Base-by-base conservation (phyloP, 2,113 vertebrate species). In the Corythornis cristatus region DNA sequence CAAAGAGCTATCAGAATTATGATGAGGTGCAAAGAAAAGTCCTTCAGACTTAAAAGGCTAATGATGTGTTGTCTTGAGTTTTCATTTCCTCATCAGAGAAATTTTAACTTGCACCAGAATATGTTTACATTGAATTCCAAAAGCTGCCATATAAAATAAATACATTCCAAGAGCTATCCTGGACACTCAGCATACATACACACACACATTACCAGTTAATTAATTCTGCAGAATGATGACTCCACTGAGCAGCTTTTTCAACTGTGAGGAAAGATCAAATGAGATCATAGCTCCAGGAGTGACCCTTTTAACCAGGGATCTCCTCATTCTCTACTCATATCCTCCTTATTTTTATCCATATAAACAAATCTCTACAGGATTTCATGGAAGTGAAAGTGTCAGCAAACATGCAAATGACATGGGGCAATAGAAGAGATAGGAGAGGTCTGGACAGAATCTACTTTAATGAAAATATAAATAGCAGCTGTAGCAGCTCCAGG, bases 121-220 rank as follows among this genome's bases (percentile, higher is more conserved):
- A 90, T 91, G 89, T 94, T 96, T 95, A 96, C 57, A 89, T 28
- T 51, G 56, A 93, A 93, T 91, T 93, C 72, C 48, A 64, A 93
- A 93, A 83, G 53, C 88, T 93, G 95, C 48, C 85, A 83, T 81
- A 93, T 95, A 89, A 93, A 93, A 93, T 85, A 94, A 95, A 93
- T 85, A 76, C 42, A 93, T 91, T 86, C 91, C 78, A 86, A 73
- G 85, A 80, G 72, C 85, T 74, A 37, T 88, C 87, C 85, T 67
- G 70, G 67, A 83, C 93, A 93, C 84, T 93, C 91, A 87, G 72
- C 75, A 46, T 46, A 77, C 75, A 76, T 28, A 66, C 62, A 79
- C 61, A 87, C 9, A 72, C 21, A 50, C 9, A 2, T 60, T 93
- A 66, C 60, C 94, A 94, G 78, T 67, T 91, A 73, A 91, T 94